Evolutionary conservation across 2,888 invertebrate genomes (phyloP), one percentile per base, ranked within the genome.

Genomic region (Trachelus troglodyta): DNA sequence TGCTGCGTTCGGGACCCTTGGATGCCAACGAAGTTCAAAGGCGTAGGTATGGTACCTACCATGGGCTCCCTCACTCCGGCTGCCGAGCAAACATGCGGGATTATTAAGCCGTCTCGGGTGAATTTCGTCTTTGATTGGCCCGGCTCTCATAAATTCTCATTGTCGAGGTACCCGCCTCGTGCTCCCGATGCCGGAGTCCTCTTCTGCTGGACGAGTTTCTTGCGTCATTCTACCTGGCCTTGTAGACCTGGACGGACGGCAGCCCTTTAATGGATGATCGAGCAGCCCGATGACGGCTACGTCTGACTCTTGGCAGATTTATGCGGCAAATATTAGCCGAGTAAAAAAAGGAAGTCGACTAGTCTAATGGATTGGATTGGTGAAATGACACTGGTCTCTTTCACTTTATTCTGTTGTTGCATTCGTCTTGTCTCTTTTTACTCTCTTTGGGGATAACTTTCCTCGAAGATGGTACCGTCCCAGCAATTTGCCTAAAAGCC

Each of bases 71-170:
- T 33, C 71, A 75, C 56, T 69, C 68, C 69, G 34, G 73, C 69
- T 81, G 37, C 74, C 83, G 83, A 82, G 88, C 88, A 89, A 89
- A 89, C 90, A 90, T 83, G 85, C 85, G 85, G 83, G 87, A 89
- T 90, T 89, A 89, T 90, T 90, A 88, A 89, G 86, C 85, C 86
- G 83, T 84, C 87, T 85, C 76, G 78, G 69, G 71, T 81, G 69
- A 86, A 86, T 86, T 88, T 86, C 85, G 86, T 87, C 87, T 88
- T 88, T 89, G 87, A 89, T 89, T 88, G 87, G 86, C 85, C 82
- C 82, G 76, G 76, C 82, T 84, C 82, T 87, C 86, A 86, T 86
- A 84, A 87, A 87, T 87, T 87, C 83, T 80, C 81, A 82, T 82
- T 78, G 56, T 56, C 56, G 56, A 56, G 56, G 56, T 23, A 23